Evolutionary conservation across 2,797 vertebrate species (phyloP).

Genomic region (Pipistrellus pygmaeus): DNA sequence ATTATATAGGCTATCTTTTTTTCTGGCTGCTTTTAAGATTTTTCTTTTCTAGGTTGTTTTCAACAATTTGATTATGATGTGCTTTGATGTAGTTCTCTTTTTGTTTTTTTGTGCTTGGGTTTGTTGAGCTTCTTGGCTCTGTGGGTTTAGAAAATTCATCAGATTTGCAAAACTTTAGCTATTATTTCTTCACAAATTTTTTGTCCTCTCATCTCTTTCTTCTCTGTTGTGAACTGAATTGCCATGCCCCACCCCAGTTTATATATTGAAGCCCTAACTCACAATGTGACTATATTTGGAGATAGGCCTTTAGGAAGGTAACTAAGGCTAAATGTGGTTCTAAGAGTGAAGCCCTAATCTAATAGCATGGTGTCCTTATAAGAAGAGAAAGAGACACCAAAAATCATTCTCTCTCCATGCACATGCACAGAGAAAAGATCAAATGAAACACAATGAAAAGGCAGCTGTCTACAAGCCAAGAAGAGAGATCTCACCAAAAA

Average conservation of each 20-base stretch:
- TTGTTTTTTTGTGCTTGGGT: conserved; percentile 17
- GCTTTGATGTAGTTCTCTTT: background rate
- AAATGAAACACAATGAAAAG: background rate
- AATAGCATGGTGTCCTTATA: background rate
- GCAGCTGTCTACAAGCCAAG: background rate
- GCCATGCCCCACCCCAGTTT: background rate
- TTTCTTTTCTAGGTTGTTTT: background rate
- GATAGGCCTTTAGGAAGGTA: background rate
- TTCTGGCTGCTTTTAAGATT: too few relatives aligned
- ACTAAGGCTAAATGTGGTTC: background rate
- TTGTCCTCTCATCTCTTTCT: background rate
- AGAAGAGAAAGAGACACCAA: background rate
- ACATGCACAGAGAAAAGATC: background rate
- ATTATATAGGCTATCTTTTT: too few relatives aligned
- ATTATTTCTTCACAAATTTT: background rate
- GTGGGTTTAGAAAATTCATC: conserved; percentile 11
- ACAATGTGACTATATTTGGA: background rate
- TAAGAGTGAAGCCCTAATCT: background rate
- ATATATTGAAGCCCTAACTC: background rate
- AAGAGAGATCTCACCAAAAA: background rate
- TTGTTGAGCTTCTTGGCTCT: background rate
- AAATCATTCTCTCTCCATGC: background rate
- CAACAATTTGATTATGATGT: conserved; percentile 2
- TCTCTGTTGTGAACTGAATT: background rate
- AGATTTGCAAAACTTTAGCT: background rate